These are phyloP conservation scores for Agrochola lota DNA, from an alignment of 2,888 invertebrate genomes.

Conservation along the genomic window DNA sequence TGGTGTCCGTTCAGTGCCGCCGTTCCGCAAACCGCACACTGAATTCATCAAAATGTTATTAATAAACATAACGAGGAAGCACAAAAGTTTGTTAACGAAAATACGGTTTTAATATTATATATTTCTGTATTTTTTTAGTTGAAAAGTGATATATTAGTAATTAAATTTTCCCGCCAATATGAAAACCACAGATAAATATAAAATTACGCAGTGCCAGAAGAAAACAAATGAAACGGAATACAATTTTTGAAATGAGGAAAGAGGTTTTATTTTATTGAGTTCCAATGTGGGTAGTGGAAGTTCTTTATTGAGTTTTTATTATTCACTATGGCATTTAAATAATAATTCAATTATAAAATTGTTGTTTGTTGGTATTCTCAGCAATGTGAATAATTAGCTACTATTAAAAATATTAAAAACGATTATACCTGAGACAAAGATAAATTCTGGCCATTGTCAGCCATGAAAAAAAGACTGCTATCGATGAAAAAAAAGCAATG, in stretches of 20 bases:
- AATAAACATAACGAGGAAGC: not conserved
- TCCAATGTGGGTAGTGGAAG: not conserved
- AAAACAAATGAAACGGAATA: not conserved
- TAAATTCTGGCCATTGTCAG: not conserved
- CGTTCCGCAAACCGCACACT: constrained; percentile 80
- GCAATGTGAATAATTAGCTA: not conserved
- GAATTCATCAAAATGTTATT: not conserved
- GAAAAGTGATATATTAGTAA: too few relatives aligned
- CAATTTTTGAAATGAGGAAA: not conserved
- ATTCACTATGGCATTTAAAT: not conserved
- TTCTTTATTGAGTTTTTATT: not conserved
- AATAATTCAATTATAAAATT: not conserved
- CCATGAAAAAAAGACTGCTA: not conserved
- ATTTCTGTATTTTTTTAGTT: too few relatives aligned
- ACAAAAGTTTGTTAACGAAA: not conserved
- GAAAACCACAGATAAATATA: constrained; percentile 19
- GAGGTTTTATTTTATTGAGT: not conserved
- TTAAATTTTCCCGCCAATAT: constrained; percentile 18
- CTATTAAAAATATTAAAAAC: constrained; percentile 2
- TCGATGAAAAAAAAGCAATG: not conserved
- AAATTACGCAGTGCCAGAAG: not conserved
- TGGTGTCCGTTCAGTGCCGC: constrained; percentile 91
- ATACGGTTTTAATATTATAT: not conserved
- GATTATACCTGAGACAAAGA: not conserved
- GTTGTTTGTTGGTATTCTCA: not conserved